Evolutionary conservation across 2,888 invertebrate genomes (phyloP), one percentile per base, ranked within the genome.

Genomic region (Oligia latruncula): DNA sequence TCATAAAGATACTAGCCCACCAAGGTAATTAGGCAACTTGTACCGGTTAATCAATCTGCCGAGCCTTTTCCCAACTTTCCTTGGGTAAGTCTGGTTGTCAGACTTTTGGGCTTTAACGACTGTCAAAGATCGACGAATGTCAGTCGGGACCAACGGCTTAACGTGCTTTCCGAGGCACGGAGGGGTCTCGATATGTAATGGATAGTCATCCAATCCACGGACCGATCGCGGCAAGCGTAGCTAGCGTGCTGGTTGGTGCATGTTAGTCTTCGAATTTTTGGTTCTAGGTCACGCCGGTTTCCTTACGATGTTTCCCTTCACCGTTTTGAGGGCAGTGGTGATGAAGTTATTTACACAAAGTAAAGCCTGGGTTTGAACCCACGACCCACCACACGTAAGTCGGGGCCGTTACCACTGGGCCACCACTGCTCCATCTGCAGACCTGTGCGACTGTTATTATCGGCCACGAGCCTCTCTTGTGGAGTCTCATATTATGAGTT

Each of bases 1-100:
- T 67, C 15, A 55, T 9, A 35, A 17, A 67, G 20, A n/a, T 82
- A 73, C 23, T 20, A 40, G 58, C 52, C 71, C 73, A 49, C 55
- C 40, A 65, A 58, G 74, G 15, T 76, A 74, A 52, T 29, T 13
- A 52, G 23, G 8, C 5, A n/a, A 52, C 0, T 52, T 15, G 20
- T 70, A 15, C 15, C 15, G 11, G 13, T 23, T 40, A 65, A 23
- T 13, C 5, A 13, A 23, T 40, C 11, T 11, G 35, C 62, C 62
- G 15, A 29, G 8, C 0, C 17, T 15, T 62, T 62, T 62, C 62
- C 62, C 15, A 58, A 23, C 58, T n/a, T 20, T 20, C 64, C 4
- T 35, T 11, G 35, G 9, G 9, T 11, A 65, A 40, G 23, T 5
- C 4, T 65, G 40, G 11, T 40, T 2, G 40, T 23, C 35, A 64